These are phyloP conservation scores for Geodia barretti DNA, from an alignment of 37 sponge, comb jelly and placozoan genomes.

Conservation along the genomic window DNA sequence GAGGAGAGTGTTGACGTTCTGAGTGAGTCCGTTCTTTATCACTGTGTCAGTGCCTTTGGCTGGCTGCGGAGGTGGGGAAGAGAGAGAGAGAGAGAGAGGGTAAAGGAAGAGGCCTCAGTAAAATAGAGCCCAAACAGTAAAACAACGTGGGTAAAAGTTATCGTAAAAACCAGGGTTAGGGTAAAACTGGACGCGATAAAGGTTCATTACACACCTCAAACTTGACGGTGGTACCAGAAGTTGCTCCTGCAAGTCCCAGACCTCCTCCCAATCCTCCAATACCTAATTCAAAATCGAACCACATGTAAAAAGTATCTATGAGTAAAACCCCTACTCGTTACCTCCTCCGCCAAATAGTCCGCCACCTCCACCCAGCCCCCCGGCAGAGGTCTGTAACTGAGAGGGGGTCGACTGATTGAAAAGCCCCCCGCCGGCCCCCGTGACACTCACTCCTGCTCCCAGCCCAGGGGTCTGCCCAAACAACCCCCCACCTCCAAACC, in stretches of 20 bases:
- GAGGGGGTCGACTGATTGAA: constrained; percentile 25
- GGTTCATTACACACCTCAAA: constrained; percentile 26
- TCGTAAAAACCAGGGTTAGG: too few relatives aligned
- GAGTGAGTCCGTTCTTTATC: constrained; percentile 50
- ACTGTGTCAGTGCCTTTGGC: constrained; percentile 62
- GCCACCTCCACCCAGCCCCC: constrained; percentile 33
- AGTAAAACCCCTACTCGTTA: too few relatives aligned
- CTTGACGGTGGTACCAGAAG: constrained; percentile 13
- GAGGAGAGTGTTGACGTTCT: constrained; percentile 57
- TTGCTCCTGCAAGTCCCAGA: constrained; percentile 19
- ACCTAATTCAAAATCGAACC: constrained; percentile 28
- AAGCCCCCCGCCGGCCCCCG: constrained; percentile 28
- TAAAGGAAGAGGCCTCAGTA: not conserved
- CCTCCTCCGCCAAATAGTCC: constrained; percentile 25
- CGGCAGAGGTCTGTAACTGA: constrained; percentile 7
- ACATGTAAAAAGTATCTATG: too few relatives aligned
- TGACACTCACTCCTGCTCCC: not conserved
- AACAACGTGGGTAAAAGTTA: too few relatives aligned
- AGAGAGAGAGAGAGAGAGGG: constrained; percentile 6
- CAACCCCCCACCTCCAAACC: constrained; percentile 8
- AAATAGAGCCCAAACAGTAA: too few relatives aligned
- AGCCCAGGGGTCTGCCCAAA: constrained; percentile 41
- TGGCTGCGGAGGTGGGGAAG: constrained; percentile 24
- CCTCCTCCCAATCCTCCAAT: constrained; percentile 43
- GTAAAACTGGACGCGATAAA: too few relatives aligned